phyloP scores from a whole-genome alignment of 1,140 invertebrate species.

The Pteromalus puparum region DNA sequence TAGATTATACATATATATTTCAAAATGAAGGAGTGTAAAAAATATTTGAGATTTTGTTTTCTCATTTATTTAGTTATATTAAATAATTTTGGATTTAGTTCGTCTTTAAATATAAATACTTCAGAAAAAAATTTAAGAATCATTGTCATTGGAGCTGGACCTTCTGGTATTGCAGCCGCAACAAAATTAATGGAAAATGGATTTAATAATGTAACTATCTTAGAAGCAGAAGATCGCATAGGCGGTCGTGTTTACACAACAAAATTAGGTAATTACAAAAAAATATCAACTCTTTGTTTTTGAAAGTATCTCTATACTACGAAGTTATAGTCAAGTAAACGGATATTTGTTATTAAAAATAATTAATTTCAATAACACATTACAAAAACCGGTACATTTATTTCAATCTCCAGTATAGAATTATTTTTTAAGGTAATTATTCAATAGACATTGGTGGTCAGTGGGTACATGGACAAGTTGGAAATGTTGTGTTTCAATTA shows the following conservation, averaged over 20 bases:
- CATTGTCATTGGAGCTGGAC: slow-evolving; percentile 78
- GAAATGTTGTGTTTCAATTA: slow-evolving; percentile 81
- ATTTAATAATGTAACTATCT: slow-evolving; percentile 75
- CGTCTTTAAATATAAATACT: too few species aligned
- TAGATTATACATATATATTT: too few species aligned
- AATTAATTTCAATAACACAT: too few species aligned
- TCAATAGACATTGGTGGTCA: slow-evolving; percentile 89
- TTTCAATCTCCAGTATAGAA: too few species aligned
- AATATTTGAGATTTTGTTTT: too few species aligned
- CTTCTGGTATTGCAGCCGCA: slow-evolving; percentile 78
- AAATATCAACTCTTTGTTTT: not conserved
- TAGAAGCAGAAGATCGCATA: slow-evolving; percentile 75
- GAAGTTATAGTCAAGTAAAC: too few species aligned
- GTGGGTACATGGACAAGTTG: slow-evolving; percentile 88
- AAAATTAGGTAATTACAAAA: slow-evolving; percentile 72
- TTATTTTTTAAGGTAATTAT: slow-evolving; percentile 66
- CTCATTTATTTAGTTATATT: too few species aligned
- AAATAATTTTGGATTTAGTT: too few species aligned
- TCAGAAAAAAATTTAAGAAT: slow-evolving; percentile 54
- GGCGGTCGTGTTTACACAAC: slow-evolving; percentile 77
- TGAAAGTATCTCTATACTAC: too few species aligned
- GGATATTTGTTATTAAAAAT: too few species aligned
- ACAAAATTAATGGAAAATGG: slow-evolving; percentile 74
- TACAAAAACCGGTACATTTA: too few species aligned
- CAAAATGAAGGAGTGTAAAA: too few species aligned